A percentile compares a stretch with the other conserved stretches of the same genome.
These are phyloP conservation scores for Oophaga sylvatica DNA, from an alignment of 2,797 vertebrate species.

Conservation along the genomic window DNA sequence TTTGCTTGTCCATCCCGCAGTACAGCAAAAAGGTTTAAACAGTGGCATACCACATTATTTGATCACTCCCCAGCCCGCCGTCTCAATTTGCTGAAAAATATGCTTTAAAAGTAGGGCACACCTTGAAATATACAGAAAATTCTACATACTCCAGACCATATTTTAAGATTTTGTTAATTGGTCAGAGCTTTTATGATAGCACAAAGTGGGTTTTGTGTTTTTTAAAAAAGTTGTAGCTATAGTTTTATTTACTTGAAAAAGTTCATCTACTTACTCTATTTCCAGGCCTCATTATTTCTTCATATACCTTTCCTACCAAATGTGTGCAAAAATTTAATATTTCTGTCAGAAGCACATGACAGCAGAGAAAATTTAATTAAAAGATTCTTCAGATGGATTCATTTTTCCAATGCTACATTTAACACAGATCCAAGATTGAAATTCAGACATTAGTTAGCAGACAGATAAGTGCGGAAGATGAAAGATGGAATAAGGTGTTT, in stretches of 20 bases:
- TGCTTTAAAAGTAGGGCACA: too few species aligned
- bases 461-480: constrained; percentile 23
- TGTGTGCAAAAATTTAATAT: constrained; percentile 49
- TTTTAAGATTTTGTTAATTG: too few species aligned
- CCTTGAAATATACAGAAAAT: too few species aligned
- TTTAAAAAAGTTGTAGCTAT: neutral
- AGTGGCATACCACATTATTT: too few species aligned
- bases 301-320: constrained; percentile 34
- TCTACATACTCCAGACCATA: too few species aligned
- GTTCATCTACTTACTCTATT: neutral
- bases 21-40: too few species aligned
- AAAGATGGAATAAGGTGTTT: constrained; percentile 10
- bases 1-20: too few species aligned
- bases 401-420: constrained; percentile 58
- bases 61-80: too few species aligned
- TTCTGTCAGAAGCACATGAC: constrained; percentile 54
- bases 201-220: too few species aligned
- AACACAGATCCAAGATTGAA: constrained; percentile 55
- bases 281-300: constrained; percentile 48
- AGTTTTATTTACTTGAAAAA: constrained; percentile 31
- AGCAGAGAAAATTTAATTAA: constrained; percentile 57
- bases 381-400: constrained; percentile 55
- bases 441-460: constrained; percentile 40
- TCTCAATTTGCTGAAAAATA: too few species aligned
- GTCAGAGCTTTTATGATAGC: too few species aligned